These are phyloP conservation scores for Caenorhabditis wallacei DNA, from an alignment of 2,888 invertebrate genomes.

Conservation along the genomic window DNA sequence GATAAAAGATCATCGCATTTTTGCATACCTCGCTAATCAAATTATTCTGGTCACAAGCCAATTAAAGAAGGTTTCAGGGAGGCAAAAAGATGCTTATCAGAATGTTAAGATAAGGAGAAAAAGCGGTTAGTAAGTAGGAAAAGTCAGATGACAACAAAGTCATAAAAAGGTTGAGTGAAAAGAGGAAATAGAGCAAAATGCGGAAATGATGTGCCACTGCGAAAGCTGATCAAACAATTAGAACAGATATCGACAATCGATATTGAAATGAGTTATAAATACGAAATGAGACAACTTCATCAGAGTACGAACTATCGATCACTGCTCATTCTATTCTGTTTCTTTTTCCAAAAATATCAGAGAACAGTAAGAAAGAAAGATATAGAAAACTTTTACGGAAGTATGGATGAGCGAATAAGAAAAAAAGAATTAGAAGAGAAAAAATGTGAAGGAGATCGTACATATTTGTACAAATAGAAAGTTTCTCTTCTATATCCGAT, in stretches of 20 bases:
- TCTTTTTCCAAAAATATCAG: too few species aligned
- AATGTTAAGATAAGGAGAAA: constrained; percentile 6
- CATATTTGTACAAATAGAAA: constrained; percentile 37
- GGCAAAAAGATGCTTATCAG: constrained; percentile 18
- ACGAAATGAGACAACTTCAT: background rate
- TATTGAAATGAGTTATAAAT: background rate
- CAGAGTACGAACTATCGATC: too few species aligned
- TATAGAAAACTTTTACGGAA: constrained; percentile 42
- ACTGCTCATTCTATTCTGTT: too few species aligned
- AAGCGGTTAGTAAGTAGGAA: constrained; percentile 13
- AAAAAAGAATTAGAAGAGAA: background rate
- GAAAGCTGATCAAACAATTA: constrained; percentile 53
- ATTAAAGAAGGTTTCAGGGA: constrained; percentile 21
- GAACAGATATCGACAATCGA: constrained; percentile 11
- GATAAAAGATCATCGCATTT: background rate
- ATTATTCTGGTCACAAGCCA: constrained; percentile 37
- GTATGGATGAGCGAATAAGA: constrained; percentile 31
- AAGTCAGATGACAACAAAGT: constrained; percentile 31
- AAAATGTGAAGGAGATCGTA: constrained; percentile 28
- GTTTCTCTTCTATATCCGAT: constrained; percentile 12
- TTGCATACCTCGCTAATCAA: constrained; percentile 47
- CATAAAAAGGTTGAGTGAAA: background rate
- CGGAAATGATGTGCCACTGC: constrained; percentile 48
- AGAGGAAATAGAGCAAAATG: constrained; percentile 17
- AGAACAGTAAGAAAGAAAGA: background rate